A percentile compares a stretch with the other conserved stretches of the same genome.
These are phyloP conservation scores for Ochropleura leucogaster DNA, from an alignment of 2,888 invertebrate genomes.

Conservation along the genomic window DNA sequence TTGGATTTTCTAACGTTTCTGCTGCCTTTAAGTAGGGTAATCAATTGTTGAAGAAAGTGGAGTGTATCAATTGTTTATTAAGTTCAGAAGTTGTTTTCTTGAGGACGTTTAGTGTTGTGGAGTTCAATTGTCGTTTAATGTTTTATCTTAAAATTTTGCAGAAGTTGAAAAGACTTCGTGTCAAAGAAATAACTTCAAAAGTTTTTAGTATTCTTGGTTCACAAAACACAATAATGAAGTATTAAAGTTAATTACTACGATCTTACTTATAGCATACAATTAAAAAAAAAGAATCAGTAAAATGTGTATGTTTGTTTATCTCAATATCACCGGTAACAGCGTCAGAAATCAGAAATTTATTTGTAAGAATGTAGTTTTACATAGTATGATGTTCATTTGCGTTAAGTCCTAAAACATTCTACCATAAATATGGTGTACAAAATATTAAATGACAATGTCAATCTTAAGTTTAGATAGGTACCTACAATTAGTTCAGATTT, in stretches of 20 bases:
- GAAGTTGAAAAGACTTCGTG: not conserved
- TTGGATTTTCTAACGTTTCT: constrained; percentile 50
- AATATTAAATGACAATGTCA: too few relatives aligned
- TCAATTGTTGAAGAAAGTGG: constrained; percentile 36
- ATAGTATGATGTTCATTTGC: too few relatives aligned
- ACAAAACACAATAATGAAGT: not conserved
- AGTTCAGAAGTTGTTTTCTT: constrained; percentile 3
- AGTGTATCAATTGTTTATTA: constrained; percentile 30
- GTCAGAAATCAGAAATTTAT: too few relatives aligned
- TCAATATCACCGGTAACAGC: constrained; percentile 8
- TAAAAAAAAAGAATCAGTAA: too few relatives aligned
- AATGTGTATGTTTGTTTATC: constrained; percentile 19
- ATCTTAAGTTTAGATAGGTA: too few relatives aligned
- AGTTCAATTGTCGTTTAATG: not conserved
- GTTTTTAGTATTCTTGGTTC: not conserved
- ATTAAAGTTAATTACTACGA: not conserved
- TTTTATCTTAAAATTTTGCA: not conserved
- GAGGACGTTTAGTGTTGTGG: not conserved
- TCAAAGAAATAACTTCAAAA: not conserved
- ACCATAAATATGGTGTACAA: too few relatives aligned
- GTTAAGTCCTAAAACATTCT: too few relatives aligned
- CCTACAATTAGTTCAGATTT: too few relatives aligned
- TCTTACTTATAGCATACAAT: not conserved
- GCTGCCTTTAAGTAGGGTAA: constrained; percentile 40
- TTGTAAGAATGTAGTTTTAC: too few relatives aligned